Percentiles rank a stretch among this genome's conserved stretches.
These are phyloP conservation scores for Paradisaea rubra DNA, from an alignment of 2,113 vertebrate species.

Conservation along the genomic window DNA sequence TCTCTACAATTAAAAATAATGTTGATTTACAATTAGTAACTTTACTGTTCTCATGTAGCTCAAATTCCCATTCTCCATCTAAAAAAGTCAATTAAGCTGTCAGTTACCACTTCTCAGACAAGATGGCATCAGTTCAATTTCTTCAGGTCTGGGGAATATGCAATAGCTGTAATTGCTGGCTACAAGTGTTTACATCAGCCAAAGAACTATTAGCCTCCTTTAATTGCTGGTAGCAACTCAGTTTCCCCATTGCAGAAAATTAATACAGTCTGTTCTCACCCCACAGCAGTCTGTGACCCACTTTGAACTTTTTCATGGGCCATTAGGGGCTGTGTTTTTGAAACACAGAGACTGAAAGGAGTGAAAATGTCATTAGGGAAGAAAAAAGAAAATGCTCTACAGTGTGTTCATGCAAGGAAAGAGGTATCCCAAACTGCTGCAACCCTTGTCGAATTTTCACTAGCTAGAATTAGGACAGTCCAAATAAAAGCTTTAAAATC, in stretches of 20 bases:
- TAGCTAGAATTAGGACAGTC: not conserved
- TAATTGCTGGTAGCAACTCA: slow-evolving; percentile 55
- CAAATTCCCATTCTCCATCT: slow-evolving; percentile 51
- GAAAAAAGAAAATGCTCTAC: not conserved
- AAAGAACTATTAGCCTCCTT: slow-evolving; percentile 46
- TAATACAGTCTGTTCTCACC: slow-evolving; percentile 54
- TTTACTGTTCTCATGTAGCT: slow-evolving; percentile 4
- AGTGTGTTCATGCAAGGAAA: not conserved
- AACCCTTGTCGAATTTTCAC: not conserved
- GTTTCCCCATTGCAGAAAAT: slow-evolving; percentile 39
- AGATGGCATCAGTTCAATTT: slow-evolving; percentile 61
- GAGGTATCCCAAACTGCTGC: not conserved
- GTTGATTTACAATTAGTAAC: slow-evolving; percentile 47
- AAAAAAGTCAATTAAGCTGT: slow-evolving; percentile 54
- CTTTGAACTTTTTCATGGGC: slow-evolving; percentile 38
- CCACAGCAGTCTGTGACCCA: slow-evolving; percentile 17
- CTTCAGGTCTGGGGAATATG: slow-evolving; percentile 45
- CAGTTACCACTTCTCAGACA: slow-evolving; percentile 50
- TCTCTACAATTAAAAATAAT: not conserved
- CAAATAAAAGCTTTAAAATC: not conserved
- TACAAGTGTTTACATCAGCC: slow-evolving; percentile 54
- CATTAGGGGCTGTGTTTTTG: not conserved
- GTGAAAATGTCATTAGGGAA: not conserved
- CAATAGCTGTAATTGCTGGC: slow-evolving; percentile 44
- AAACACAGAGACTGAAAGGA: not conserved